phyloP scores from a whole-genome alignment of 2,888 invertebrate species.

The Hypselothyrea guttata region DNA sequence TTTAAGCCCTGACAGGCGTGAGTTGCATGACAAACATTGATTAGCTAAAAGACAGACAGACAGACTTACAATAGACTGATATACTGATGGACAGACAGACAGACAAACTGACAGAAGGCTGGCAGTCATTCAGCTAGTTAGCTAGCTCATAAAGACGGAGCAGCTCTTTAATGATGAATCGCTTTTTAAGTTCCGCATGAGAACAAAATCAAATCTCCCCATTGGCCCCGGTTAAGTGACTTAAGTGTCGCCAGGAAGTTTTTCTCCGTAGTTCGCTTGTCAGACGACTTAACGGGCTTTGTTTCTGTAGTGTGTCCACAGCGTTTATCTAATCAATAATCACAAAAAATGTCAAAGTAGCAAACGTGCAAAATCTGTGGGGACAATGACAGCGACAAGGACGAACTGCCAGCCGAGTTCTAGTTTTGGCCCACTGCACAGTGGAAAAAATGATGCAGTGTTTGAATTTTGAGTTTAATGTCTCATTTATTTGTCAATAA shows the following conservation, averaged over 20 bases:
- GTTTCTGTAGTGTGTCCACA: slow-evolving; percentile 18
- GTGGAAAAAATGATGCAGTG: too few species aligned
- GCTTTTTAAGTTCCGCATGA: slow-evolving; percentile 41
- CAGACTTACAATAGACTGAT: background rate
- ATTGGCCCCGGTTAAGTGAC: slow-evolving; percentile 70
- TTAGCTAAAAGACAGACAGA: slow-evolving; percentile 12
- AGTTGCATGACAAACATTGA: slow-evolving; percentile 47
- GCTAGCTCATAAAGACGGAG: slow-evolving; percentile 8
- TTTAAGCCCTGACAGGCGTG: slow-evolving; percentile 30
- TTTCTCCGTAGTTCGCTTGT: slow-evolving; percentile 6
- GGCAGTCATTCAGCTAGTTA: background rate
- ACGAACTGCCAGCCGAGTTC: slow-evolving; percentile 21
- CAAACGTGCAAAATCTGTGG: slow-evolving; percentile 72
- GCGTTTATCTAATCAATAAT: slow-evolving; percentile 74
- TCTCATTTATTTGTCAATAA: too few species aligned
- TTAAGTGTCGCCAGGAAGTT: slow-evolving; percentile 59
- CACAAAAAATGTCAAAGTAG: slow-evolving; percentile 69
- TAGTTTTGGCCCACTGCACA: slow-evolving; percentile 19
- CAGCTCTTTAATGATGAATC: slow-evolving; percentile 43
- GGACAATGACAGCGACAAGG: slow-evolving; percentile 55
- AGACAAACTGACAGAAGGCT: background rate
- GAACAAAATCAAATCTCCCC: slow-evolving; percentile 24
- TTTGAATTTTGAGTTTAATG: too few species aligned
- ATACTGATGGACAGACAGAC: too few species aligned
- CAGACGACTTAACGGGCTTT: slow-evolving; percentile 36